Percentiles rank a stretch among this genome's conserved stretches.
Conservation (phyloP, 2,797 vertebrate genomes). For the Epinephelus malabaricus region DNA sequence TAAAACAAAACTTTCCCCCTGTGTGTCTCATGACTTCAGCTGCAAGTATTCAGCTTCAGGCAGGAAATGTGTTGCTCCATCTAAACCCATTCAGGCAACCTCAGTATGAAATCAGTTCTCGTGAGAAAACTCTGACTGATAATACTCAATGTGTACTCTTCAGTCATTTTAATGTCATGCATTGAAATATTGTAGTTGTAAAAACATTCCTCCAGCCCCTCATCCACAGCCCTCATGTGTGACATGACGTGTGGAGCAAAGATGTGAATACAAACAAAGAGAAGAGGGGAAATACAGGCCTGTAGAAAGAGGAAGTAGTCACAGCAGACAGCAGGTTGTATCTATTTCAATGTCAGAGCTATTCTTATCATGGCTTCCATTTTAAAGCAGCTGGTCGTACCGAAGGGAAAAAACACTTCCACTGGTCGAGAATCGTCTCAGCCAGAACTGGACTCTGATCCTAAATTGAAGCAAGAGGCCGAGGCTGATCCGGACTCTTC, state of each 20-base stretch:
- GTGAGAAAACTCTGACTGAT: background rate
- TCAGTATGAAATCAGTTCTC: background rate
- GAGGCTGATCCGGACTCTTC: constrained; percentile 31
- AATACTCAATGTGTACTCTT: background rate
- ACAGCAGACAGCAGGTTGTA: constrained; percentile 13
- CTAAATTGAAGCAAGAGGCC: constrained; percentile 29
- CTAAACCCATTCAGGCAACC: background rate
- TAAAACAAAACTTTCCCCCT: constrained; percentile 44
- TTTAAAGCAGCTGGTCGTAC: constrained; percentile 75
- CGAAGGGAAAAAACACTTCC: constrained; percentile 54
- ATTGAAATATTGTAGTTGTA: background rate
- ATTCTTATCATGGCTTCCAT: constrained; percentile 69
- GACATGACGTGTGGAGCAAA: background rate
- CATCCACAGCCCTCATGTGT: constrained; percentile 42
- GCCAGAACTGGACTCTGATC: constrained; percentile 15
- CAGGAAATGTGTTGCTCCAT: constrained; percentile 11
- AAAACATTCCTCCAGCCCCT: background rate
- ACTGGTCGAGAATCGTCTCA: constrained; percentile 15
- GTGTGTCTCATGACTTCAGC: background rate
- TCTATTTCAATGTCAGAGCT: constrained; percentile 61
- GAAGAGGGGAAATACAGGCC: constrained; percentile 31
- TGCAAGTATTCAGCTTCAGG: background rate
- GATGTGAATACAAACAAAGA: constrained; percentile 71
- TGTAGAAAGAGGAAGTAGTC: constrained; percentile 77
- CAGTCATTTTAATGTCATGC: constrained; percentile 7